phyloP scores from a whole-genome alignment of 2,888 invertebrate species.

The Conomelus anceps region DNA sequence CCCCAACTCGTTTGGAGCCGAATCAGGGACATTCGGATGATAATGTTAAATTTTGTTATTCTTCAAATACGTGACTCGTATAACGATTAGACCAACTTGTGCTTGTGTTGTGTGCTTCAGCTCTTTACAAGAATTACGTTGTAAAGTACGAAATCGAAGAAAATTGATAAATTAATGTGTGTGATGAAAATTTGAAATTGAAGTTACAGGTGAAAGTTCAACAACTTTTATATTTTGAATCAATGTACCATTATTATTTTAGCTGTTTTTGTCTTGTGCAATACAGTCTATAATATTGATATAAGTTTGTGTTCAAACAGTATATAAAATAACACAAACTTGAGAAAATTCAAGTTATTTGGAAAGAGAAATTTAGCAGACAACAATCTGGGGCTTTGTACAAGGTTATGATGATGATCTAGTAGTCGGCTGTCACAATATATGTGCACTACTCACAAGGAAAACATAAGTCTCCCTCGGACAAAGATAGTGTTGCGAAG shows the following conservation, averaged over 20 bases:
- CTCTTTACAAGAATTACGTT: no score
- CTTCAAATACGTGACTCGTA: not conserved
- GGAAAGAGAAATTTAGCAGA: slow-evolving; percentile 9
- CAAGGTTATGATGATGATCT: slow-evolving; percentile 3
- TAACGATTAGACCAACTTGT: not conserved
- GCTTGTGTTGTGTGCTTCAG: not conserved
- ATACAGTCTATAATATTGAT: not conserved
- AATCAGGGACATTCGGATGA: not conserved
- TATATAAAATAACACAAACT: not conserved
- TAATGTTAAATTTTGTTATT: not conserved
- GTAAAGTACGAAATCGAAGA: no score
- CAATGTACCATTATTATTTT: not conserved
- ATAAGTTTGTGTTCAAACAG: not conserved
- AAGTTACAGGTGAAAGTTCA: not conserved
- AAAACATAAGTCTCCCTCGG: slow-evolving; percentile 16
- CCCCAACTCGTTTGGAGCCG: not conserved
- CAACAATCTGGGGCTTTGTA: slow-evolving; percentile 8
- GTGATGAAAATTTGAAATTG: no score
- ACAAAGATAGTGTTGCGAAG: slow-evolving; percentile 5
- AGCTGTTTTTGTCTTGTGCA: not conserved
- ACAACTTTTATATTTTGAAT: not conserved
- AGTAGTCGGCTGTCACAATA: slow-evolving; percentile 1
- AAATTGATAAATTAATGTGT: no score
- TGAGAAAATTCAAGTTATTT: not conserved
- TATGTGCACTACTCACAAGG: slow-evolving; percentile 14